Percentiles rank a stretch among this genome's conserved stretches.
These are phyloP conservation scores for Danaus plexippus DNA, from an alignment of 1,140 invertebrate species.

Conservation along the genomic window DNA sequence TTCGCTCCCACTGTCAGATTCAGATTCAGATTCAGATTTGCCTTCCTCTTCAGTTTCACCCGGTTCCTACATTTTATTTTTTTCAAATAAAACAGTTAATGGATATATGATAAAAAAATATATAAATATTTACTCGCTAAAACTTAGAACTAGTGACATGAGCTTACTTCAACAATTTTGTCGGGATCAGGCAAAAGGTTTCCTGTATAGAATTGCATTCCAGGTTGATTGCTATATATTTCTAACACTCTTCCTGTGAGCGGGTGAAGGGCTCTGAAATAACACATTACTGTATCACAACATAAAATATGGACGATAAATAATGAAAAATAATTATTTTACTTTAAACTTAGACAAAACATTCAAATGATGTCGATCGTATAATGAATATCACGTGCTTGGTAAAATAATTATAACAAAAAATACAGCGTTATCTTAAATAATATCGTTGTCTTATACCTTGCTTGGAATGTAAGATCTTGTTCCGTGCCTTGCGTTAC, in stretches of 20 bases:
- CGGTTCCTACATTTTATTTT: slow-evolving; percentile 19
- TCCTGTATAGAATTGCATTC: slow-evolving; percentile 91
- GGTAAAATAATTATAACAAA: background rate
- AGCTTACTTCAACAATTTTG: slow-evolving; percentile 47
- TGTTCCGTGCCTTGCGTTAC: slow-evolving; percentile 69
- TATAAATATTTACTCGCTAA: too few species aligned
- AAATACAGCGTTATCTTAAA: background rate
- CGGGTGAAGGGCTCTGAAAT: slow-evolving; percentile 77
- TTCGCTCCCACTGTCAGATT: slow-evolving; percentile 33
- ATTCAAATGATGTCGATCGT: too few species aligned
- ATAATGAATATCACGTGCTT: too few species aligned
- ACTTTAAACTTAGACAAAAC: too few species aligned
- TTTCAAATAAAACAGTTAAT: too few species aligned
- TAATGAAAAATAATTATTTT: too few species aligned
- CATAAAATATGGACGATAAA: too few species aligned
- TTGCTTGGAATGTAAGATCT: slow-evolving; percentile 51
- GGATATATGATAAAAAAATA: too few species aligned
- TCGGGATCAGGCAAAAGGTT: slow-evolving; percentile 80
- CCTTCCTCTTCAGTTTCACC: slow-evolving; percentile 21
- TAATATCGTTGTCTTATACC: slow-evolving; percentile 28
- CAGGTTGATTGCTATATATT: slow-evolving; percentile 88
- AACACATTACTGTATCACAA: too few species aligned
- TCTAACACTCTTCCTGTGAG: slow-evolving; percentile 80
- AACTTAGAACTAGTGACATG: too few species aligned
- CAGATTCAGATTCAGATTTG: slow-evolving; percentile 18